Conservation (phyloP, 2,113 vertebrate species). For the Parotia lawesii region DNA sequence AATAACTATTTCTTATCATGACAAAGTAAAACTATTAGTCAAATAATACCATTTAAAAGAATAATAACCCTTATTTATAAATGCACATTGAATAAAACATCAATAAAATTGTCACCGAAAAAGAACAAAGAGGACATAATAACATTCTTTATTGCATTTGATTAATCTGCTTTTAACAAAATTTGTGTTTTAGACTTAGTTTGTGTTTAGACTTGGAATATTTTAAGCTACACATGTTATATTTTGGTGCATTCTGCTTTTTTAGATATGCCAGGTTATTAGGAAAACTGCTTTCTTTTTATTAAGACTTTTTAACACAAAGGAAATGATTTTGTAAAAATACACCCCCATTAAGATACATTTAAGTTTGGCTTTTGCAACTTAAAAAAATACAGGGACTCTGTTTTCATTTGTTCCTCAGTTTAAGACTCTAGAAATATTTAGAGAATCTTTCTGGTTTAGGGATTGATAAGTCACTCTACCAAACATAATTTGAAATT, state of each 20-base stretch:
- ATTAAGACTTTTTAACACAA: not conserved
- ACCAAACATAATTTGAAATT: not conserved
- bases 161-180: not conserved
- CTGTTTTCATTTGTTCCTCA: not conserved
- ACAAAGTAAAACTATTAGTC: not conserved
- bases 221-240: not conserved
- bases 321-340: not conserved
- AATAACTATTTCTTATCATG: slow-evolving; percentile 6
- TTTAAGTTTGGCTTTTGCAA: not conserved
- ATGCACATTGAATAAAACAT: not conserved
- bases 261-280: not conserved
- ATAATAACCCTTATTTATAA: not conserved
- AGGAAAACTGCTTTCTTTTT: not conserved
- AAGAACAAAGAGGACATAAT: not conserved
- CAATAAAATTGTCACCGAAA: not conserved
- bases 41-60: not conserved
- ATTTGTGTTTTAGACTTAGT: not conserved
- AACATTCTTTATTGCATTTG: not conserved
- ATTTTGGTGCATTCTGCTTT: not conserved
- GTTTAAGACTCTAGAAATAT: not conserved
- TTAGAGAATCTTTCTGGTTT: not conserved
- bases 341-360: not conserved
- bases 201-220: not conserved
- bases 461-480: not conserved
- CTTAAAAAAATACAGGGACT: not conserved